These are phyloP conservation scores for Chesias legatella DNA, from an alignment of 2,888 invertebrate genomes.

Conservation along the genomic window DNA sequence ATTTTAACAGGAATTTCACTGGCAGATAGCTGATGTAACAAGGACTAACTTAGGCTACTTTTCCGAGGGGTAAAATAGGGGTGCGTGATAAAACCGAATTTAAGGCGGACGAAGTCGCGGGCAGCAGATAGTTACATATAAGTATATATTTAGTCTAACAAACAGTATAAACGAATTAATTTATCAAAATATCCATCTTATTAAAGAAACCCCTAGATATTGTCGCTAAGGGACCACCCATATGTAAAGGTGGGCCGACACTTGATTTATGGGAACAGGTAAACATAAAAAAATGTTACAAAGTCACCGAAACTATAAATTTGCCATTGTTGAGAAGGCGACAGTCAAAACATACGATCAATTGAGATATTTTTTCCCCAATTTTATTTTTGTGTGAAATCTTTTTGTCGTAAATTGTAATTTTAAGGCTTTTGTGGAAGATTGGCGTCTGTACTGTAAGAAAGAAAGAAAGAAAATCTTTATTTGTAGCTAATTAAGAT, in stretches of 20 bases:
- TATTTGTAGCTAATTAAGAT: too few relatives aligned
- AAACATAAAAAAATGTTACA: constrained; percentile 15
- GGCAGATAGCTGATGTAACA: too few relatives aligned
- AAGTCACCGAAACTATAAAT: constrained; percentile 29
- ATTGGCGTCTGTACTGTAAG: too few relatives aligned
- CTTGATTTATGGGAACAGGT: constrained; percentile 21
- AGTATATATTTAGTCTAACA: too few relatives aligned
- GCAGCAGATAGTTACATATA: too few relatives aligned
- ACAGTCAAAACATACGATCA: constrained; percentile 30
- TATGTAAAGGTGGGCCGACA: constrained; percentile 7
- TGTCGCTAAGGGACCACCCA: constrained; percentile 22
- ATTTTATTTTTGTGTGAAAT: constrained; percentile 8
- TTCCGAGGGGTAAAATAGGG: too few relatives aligned
- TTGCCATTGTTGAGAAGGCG: constrained; percentile 25
- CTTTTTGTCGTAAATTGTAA: constrained; percentile 5
- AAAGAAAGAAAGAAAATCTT: too few relatives aligned
- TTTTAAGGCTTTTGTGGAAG: background rate
- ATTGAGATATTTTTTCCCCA: constrained; percentile 4
- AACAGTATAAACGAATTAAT: constrained; percentile 12
- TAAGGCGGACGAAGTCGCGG: too few relatives aligned
- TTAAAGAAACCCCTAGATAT: constrained; percentile 5
- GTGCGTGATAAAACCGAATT: too few relatives aligned
- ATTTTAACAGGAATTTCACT: too few relatives aligned
- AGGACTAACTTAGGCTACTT: too few relatives aligned
- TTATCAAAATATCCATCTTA: constrained; percentile 13